These are phyloP conservation scores for Turdus rufiventris DNA, from an alignment of 2,113 vertebrate species.

Conservation along the genomic window DNA sequence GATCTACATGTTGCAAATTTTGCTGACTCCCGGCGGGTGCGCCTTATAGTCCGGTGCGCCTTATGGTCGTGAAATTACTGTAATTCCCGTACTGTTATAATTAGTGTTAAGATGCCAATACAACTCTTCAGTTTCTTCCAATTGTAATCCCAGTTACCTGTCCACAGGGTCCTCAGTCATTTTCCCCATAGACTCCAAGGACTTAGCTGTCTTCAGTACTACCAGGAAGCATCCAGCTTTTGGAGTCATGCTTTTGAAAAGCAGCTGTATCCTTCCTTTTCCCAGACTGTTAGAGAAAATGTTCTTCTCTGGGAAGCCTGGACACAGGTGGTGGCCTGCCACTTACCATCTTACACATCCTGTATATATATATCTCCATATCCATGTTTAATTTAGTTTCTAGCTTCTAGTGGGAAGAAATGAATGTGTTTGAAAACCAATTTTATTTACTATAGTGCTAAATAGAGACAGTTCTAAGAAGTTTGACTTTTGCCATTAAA, in stretches of 20 bases:
- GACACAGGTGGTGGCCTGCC: background rate
- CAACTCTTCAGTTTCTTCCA: too few relatives aligned
- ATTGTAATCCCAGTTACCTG: too few relatives aligned
- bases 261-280: background rate
- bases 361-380: background rate
- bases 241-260: background rate
- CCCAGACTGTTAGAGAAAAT: background rate
- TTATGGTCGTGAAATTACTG: too few relatives aligned
- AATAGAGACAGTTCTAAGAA: background rate
- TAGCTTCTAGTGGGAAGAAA: background rate
- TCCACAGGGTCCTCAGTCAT: too few relatives aligned
- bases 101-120: too few relatives aligned
- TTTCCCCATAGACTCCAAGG: background rate
- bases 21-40: too few relatives aligned
- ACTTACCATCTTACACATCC: background rate
- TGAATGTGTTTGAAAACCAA: background rate
- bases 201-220: background rate
- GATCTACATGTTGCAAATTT: too few relatives aligned
- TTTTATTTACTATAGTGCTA: background rate
- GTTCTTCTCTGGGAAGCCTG: background rate
- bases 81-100: too few relatives aligned
- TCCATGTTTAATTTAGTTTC: background rate
- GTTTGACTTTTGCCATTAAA: background rate
- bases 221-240: background rate
- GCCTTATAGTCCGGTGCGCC: too few relatives aligned